These are phyloP conservation scores for Lethocerus indicus DNA, from an alignment of 1,140 invertebrate genomes.

Conservation along the genomic window DNA sequence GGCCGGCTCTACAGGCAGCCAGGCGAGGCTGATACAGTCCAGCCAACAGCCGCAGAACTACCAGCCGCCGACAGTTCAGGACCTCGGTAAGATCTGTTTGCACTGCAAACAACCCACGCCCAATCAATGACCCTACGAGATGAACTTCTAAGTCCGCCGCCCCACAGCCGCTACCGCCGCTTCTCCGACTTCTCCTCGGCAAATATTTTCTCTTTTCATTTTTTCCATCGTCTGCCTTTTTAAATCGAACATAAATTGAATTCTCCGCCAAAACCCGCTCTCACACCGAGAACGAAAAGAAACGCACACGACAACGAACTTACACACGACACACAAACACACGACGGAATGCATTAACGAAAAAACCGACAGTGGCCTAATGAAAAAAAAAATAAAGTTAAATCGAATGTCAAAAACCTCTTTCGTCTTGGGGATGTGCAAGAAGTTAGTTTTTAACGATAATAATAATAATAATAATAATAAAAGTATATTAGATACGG, in stretches of 20 bases:
- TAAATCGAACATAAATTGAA: neutral
- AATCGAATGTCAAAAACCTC: no score
- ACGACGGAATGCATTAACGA: no score
- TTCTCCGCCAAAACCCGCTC: no score
- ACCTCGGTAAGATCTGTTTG: slow-evolving; percentile 43
- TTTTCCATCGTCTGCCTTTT: neutral
- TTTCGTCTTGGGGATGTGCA: no score
- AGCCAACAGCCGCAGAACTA: slow-evolving; percentile 82
- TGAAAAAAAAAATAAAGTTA: no score
- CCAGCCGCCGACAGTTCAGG: slow-evolving; percentile 65
- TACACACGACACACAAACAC: no score
- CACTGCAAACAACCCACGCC: slow-evolving; percentile 12
- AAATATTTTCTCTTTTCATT: neutral
- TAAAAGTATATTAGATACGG: no score
- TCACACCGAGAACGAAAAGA: no score
- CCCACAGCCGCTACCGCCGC: neutral
- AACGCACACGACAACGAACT: no score
- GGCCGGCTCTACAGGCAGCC: slow-evolving; percentile 81
- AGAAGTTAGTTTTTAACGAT: no score
- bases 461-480: no score
- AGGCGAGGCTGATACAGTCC: slow-evolving; percentile 82
- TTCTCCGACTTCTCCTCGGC: neutral
- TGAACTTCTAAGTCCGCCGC: slow-evolving; percentile 16
- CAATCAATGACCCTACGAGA: slow-evolving; percentile 13
- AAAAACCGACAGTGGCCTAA: no score